Percentiles rank a stretch among this genome's conserved stretches.
Conservation (phyloP, 2,797 vertebrate genomes). For the Anisognathus igniventris region DNA sequence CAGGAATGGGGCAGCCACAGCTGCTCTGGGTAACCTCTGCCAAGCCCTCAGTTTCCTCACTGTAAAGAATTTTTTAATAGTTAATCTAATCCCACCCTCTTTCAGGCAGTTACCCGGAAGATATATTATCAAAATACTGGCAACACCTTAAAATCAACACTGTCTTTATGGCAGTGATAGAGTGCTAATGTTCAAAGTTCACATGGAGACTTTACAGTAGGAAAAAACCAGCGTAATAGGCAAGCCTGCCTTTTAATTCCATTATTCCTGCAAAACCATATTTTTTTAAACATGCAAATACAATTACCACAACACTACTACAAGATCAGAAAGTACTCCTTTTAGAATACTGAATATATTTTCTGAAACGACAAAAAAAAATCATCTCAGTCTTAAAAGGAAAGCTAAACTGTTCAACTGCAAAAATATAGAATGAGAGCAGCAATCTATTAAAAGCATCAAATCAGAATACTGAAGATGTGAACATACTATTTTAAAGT, state of each 20-base stretch:
- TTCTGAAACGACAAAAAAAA: neutral
- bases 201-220: neutral
- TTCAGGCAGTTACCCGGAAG: neutral
- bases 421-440: neutral
- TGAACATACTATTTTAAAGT: neutral
- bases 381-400: neutral
- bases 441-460: neutral
- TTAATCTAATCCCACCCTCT: neutral
- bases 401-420: neutral
- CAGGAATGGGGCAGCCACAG: neutral
- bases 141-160: neutral
- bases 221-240: neutral
- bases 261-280: neutral
- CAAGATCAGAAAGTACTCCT: neutral
- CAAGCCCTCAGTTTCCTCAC: neutral
- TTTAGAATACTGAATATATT: neutral
- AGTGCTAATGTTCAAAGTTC: neutral
- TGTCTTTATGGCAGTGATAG: neutral
- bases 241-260: neutral
- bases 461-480: neutral
- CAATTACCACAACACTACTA: neutral
- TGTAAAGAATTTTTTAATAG: neutral
- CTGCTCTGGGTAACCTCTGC: neutral
- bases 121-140: neutral
- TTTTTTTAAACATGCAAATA: neutral